Base-by-base conservation (phyloP, 1,140 invertebrate genomes). In the Drosophila repletoides region DNA sequence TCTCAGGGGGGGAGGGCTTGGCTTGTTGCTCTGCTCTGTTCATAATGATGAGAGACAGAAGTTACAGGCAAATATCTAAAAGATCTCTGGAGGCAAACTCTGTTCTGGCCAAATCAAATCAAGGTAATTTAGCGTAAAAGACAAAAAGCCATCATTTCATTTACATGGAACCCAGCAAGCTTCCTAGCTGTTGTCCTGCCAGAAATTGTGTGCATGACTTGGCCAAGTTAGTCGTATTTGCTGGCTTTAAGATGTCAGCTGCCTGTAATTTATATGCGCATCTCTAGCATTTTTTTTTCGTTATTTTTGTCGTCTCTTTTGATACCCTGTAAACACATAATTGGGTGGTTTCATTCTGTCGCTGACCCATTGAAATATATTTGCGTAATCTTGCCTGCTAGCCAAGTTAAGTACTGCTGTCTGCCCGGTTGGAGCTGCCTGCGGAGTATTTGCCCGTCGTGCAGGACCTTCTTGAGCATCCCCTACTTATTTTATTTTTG, bases 91-190 rank as follows among this genome's bases (percentile, higher is more conserved):
- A 21, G 24, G 9, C 15, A 43, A 63, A 63, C 36, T 58, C 63
- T 26, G 24, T 31, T 56, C 51, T 34, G 51, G 24, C 34, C 15
- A 86, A 86, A 86, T 86, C 75, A 86, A 86, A 86, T 86, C 81
- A 86, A 87, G 80, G 80, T 86, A 86, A 86, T 86, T 86, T 86
- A 76, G 72, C 75, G 80, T 86, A 69, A 86, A 77, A 86, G 80
- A 86, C 80, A 86, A 80, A 86, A 86, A 73, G 75, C 61, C 72
- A 86, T 80, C 63, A 73, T 86, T 86, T 76, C 68, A 72, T 86
- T 86, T 80, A 28, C 46, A 52, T 66, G 56, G 49, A 48, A 41
- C 12, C 56, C 33, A n/a, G n/a, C 33, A 36, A 51, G 34, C 7
- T 55, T 34, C 29, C 46, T 34, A 34, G 15, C 34, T 14, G 15